Evolutionary conservation across 1,140 invertebrate genomes (phyloP), one percentile per base, ranked within the genome.

Genomic region (Mylabris phalerata): DNA sequence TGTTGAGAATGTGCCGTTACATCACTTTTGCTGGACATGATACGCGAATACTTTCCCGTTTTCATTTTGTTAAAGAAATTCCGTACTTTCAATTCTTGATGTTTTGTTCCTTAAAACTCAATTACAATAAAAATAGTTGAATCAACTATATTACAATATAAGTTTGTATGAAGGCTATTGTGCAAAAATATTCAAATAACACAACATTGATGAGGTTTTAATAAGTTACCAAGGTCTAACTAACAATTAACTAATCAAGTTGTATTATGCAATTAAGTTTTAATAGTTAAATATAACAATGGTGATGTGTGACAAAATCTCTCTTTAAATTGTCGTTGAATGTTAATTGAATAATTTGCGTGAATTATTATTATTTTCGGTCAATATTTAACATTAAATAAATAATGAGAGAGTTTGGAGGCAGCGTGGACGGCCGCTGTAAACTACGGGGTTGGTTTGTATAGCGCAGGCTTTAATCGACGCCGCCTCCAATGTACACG

Each of bases 381-480:
- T 32, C 32, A 5, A 32, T 32, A 5, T 42, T 42, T 43, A 24
- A 44, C 39, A 48, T 51, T 57, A 57, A 61, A 61, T 57, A 57
- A 61, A 55, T 57, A 52, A 61, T 61, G 11, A 56, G 46, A 24
- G 26, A 11, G 19, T 40, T 42, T 6, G 40, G 51, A 56, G 52
- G 60, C 50, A 48, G 45, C 45, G 50, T 9, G 42, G 45, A 13
- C 46, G 39, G 54, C 47, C 46, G 38, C 48, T 47, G n/a, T 32
- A 7, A 32, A 32, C 4, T 11, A 9, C 27, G 55, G 60, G 60
- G 50, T 52, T 54, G 56, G 60, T 62, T 52, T 45, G 41, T 52
- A 62, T 66, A 56, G 66, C 66, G 66, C 66, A 67, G 59, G 63
- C 62, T 60, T 67, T 67, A 67, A 67, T 67, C 66, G 66, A 61